phyloP scores from a whole-genome alignment of 2,888 invertebrate species.

The Litoditis marina region DNA sequence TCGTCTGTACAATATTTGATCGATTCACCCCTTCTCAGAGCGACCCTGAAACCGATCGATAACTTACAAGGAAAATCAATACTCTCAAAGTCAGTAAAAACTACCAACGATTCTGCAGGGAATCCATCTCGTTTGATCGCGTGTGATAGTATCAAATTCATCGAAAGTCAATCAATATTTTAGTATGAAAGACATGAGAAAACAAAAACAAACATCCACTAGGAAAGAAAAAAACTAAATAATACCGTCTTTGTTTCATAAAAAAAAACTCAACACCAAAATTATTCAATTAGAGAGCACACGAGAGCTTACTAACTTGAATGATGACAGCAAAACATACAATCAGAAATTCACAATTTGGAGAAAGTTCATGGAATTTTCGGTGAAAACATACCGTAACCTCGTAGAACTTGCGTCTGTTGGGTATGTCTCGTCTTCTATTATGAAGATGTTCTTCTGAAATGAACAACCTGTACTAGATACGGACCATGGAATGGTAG shows the following conservation, averaged over 20 bases:
- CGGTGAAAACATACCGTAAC: slow-evolving; percentile 5
- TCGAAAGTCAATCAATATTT: no score
- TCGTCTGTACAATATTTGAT: slow-evolving; percentile 21
- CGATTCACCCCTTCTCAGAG: slow-evolving; percentile 18
- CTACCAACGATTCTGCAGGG: no score
- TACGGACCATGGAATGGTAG: no score
- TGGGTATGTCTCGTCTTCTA: slow-evolving; percentile 22
- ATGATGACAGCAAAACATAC: no score
- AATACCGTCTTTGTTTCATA: neutral
- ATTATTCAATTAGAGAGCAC: no score
- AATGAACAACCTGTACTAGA: neutral
- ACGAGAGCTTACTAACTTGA: no score
- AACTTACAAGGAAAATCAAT: neutral
- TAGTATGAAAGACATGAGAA: no score
- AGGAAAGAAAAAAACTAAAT: neutral
- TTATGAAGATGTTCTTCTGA: slow-evolving; percentile 12
- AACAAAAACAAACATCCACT: no score
- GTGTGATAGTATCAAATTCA: no score
- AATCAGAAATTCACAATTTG: no score
- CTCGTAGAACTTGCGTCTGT: slow-evolving; percentile 7
- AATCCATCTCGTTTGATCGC: no score
- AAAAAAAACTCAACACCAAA: neutral
- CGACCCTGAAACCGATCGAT: slow-evolving; percentile 11
- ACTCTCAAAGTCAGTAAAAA: neutral
- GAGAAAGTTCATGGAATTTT: neutral